A percentile compares a stretch with the other conserved stretches of the same genome.
phyloP scores from a whole-genome alignment of 1,140 invertebrate species.

The Pseudachorutes palmiensis region DNA sequence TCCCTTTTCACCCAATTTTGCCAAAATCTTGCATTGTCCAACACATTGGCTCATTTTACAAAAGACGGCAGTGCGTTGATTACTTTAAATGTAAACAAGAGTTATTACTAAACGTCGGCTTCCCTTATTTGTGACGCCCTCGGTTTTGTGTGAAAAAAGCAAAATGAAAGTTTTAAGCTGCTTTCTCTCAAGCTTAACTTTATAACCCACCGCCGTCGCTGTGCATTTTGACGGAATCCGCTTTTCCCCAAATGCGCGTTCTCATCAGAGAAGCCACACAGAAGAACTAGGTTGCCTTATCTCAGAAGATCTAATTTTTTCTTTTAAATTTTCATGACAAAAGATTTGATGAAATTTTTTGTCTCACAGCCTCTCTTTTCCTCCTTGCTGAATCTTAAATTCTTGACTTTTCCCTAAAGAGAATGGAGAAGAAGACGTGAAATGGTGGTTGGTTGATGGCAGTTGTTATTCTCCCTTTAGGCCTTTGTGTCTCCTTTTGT shows the following conservation, averaged over 20 bases:
- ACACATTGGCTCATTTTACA: no score
- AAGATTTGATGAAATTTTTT: neutral
- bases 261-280: no score
- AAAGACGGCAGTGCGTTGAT: no score
- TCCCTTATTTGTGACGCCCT: neutral
- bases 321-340: slow-evolving; percentile 2
- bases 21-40: no score
- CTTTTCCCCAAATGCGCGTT: neutral
- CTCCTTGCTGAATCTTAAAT: slow-evolving; percentile 30
- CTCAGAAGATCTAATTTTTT: no score
- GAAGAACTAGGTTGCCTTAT: no score
- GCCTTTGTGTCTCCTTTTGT: slow-evolving; percentile 12
- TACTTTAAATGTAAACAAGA: neutral
- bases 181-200: neutral
- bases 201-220: neutral
- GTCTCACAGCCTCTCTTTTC: slow-evolving; percentile 30
- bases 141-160: neutral
- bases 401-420: neutral
- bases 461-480: slow-evolving; percentile 24
- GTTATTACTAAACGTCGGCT: neutral
- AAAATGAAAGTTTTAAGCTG: neutral
- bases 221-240: neutral
- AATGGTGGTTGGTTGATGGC: slow-evolving; percentile 10
- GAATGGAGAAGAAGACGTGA: neutral
- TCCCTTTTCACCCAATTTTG: no score